phyloP scores from a whole-genome alignment of 2,888 invertebrate genomes.

The Acheta domesticus region DNA sequence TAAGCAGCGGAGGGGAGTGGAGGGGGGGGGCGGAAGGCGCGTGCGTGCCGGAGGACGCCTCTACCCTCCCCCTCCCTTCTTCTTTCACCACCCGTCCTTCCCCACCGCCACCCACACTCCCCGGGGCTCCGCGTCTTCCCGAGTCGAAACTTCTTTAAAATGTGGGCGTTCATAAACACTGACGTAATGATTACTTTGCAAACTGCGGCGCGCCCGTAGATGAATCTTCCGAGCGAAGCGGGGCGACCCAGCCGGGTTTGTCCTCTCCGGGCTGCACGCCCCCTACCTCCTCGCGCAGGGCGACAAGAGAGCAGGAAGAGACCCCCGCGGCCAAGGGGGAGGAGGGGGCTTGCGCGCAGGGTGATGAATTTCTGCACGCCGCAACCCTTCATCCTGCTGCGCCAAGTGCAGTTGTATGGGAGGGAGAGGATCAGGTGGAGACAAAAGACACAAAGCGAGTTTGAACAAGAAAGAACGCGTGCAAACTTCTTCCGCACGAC shows the following conservation, averaged over 20 bases:
- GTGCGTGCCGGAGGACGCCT: background rate
- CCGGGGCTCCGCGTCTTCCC: background rate
- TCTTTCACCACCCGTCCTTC: background rate
- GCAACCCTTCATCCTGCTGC: background rate
- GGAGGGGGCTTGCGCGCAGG: no score
- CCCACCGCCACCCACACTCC: background rate
- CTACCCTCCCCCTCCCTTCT: background rate
- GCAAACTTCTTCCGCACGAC: no score
- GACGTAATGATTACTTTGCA: background rate
- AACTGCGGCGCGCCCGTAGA: background rate
- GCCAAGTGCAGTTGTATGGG: background rate
- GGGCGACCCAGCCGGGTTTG: no score
- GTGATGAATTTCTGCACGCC: background rate
- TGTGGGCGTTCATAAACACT: conserved; percentile 5
- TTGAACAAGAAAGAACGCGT: no score
- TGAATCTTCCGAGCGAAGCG: no score
- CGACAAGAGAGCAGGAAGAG: no score
- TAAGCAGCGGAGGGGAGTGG: background rate
- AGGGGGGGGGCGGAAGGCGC: background rate
- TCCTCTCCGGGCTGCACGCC: no score
- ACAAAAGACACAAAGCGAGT: no score
- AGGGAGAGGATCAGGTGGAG: no score
- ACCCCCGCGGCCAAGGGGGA: no score
- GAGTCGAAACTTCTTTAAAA: conserved; percentile 3
- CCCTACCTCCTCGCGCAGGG: no score